Evolutionary conservation across 2,113 vertebrate species (phyloP).

Genomic region (Paraplagusia blochii): DNA sequence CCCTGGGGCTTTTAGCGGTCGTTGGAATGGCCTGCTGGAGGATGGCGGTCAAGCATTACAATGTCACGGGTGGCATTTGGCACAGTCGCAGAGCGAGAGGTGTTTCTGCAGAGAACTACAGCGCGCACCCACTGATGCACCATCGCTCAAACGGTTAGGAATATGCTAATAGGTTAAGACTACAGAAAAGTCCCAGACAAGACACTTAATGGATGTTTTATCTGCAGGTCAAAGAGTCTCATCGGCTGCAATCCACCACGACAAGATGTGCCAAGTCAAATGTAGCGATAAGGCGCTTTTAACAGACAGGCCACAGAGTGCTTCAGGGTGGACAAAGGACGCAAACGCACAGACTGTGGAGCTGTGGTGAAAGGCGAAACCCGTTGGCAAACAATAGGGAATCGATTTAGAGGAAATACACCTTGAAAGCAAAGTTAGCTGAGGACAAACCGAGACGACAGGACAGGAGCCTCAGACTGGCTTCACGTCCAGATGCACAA

Average conservation of each 20-base stretch:
- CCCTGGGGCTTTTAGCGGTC: constrained; percentile 63
- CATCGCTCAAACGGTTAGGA: constrained; percentile 54
- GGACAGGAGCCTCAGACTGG: constrained; percentile 12
- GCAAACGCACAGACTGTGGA: constrained; percentile 3
- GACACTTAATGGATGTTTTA: constrained; percentile 65
- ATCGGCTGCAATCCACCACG: constrained; percentile 53
- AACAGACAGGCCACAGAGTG: constrained; percentile 59
- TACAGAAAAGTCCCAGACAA: constrained; percentile 46
- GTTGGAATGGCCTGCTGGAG: constrained; percentile 52
- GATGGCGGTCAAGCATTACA: constrained; percentile 55
- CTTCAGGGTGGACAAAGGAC: constrained; percentile 53
- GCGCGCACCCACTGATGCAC: constrained; percentile 28
- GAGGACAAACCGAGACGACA: constrained; percentile 49
- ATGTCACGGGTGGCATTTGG: constrained; percentile 57
- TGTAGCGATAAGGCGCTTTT: constrained; percentile 65
- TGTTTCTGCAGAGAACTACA: constrained; percentile 24
- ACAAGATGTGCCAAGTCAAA: constrained; percentile 66
- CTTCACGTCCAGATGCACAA: constrained; percentile 13
- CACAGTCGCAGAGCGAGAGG: constrained; percentile 51
- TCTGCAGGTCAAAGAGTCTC: constrained; percentile 55
- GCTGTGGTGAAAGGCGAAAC: constrained; percentile 59
- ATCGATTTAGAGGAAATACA: constrained; percentile 36
- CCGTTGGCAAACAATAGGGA: constrained; percentile 49
- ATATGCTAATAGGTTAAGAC: constrained; percentile 65
- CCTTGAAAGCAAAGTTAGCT: constrained; percentile 50